A percentile compares a stretch with the other conserved stretches of the same genome.
These are phyloP conservation scores for Chrysogorgia sp. DNA, from an alignment of 92 coral and sea anemone genomes.

Conservation along the genomic window DNA sequence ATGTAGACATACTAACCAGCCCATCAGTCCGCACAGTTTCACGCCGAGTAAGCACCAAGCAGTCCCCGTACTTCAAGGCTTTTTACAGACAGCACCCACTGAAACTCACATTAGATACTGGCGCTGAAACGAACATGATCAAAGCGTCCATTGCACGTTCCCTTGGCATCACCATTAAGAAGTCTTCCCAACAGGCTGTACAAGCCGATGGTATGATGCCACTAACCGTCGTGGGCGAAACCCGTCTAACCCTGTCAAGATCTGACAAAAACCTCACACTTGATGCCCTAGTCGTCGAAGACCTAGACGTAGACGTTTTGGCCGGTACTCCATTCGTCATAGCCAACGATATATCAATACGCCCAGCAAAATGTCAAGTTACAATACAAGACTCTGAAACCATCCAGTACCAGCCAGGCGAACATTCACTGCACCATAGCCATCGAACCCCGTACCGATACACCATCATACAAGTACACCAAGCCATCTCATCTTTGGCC, in stretches of 20 bases:
- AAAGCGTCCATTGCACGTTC: background rate
- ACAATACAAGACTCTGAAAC: background rate
- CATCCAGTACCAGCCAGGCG: constrained; percentile 42
- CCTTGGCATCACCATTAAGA: background rate
- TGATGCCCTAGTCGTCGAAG: constrained; percentile 42
- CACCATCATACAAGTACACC: constrained; percentile 39
- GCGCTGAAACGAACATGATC: constrained; percentile 37
- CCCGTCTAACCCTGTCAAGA: background rate
- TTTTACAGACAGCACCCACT: constrained; percentile 2
- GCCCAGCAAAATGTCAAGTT: constrained; percentile 40
- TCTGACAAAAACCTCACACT: constrained; percentile 1
- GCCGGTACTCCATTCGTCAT: constrained; percentile 47
- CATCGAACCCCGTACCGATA: constrained; percentile 49
- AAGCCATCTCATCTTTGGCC: constrained; percentile 50
- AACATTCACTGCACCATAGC: background rate
- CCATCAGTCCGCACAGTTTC: too few relatives aligned
- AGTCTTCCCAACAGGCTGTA: constrained; percentile 22
- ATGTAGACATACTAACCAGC: too few relatives aligned
- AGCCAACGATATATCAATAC: constrained; percentile 35
- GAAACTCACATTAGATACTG: constrained; percentile 25
- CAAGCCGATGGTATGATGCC: constrained; percentile 31
- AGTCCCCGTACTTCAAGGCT: constrained; percentile 27
- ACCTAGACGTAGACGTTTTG: constrained; percentile 36
- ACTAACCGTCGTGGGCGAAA: constrained; percentile 21
- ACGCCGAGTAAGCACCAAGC: constrained; percentile 7